These are phyloP conservation scores for Onthophagus sagittarius DNA, from an alignment of 2,888 invertebrate species.

Conservation along the genomic window DNA sequence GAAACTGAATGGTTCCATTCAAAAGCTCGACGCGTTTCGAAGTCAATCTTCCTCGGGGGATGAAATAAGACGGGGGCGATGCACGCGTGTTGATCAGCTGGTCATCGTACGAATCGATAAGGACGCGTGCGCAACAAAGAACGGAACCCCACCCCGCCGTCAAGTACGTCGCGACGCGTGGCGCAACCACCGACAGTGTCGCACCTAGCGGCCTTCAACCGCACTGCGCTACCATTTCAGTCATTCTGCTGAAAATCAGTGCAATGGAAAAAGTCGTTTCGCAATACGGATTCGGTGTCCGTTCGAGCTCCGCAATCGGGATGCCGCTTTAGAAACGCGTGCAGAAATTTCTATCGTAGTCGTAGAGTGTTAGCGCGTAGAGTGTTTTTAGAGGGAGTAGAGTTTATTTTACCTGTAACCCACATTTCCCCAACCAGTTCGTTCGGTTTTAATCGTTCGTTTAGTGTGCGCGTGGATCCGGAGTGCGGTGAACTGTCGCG, in stretches of 20 bases:
- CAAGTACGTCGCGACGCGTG: constrained; percentile 32
- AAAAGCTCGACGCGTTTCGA: neutral
- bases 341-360: neutral
- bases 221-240: constrained; percentile 25
- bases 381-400: neutral
- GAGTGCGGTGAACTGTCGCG: neutral
- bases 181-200: constrained; percentile 39
- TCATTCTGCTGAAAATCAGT: constrained; percentile 2
- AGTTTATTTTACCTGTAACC: neutral
- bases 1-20: neutral
- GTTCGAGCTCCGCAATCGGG: neutral
- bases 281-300: neutral
- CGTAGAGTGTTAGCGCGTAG: neutral
- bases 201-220: constrained; percentile 42
- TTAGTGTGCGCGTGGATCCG: neutral
- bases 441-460: neutral
- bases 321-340: neutral
- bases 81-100: constrained; percentile 4
- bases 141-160: constrained; percentile 32
- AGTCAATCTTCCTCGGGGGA: neutral
- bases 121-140: constrained; percentile 33
- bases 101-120: constrained; percentile 41
- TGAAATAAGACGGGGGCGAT: neutral
- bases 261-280: neutral
- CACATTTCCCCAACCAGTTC: constrained; percentile 1